These are phyloP conservation scores for Gandaritis pyraliata DNA, from an alignment of 2,888 invertebrate species.

Conservation along the genomic window DNA sequence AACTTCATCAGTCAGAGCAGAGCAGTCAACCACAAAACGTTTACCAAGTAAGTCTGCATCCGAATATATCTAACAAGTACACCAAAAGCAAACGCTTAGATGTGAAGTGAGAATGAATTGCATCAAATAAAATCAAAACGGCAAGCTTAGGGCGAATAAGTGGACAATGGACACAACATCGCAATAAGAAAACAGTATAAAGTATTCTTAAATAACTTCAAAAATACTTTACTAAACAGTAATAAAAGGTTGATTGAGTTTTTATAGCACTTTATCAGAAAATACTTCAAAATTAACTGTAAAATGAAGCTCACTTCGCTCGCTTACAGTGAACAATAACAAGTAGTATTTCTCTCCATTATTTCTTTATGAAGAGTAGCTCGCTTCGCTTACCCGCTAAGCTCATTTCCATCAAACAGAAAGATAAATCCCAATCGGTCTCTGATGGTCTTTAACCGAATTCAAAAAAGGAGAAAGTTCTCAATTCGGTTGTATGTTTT, in stretches of 20 bases:
- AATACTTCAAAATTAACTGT: not conserved
- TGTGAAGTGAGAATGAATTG: conserved; percentile 9
- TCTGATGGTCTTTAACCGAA: too few species aligned
- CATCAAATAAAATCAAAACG: conserved; percentile 16
- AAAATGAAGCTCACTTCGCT: conserved; percentile 7
- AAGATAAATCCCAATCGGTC: too few species aligned
- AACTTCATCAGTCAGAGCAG: not conserved
- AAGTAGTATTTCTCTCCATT: not conserved
- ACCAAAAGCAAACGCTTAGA: conserved; percentile 10
- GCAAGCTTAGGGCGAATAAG: conserved; percentile 22
- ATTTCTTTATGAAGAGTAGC: not conserved
- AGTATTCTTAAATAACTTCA: conserved; percentile 17
- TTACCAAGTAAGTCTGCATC: not conserved
- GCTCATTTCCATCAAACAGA: not conserved
- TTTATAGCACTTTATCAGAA: conserved; percentile 7
- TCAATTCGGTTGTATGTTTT: too few species aligned
- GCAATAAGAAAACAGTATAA: not conserved
- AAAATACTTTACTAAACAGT: conserved; percentile 11
- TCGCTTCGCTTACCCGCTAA: conserved; percentile 1
- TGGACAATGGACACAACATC: conserved; percentile 14
- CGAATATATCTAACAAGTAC: conserved; percentile 1
- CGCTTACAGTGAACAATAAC: not conserved
- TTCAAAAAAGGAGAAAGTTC: too few species aligned
- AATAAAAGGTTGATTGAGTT: conserved; percentile 18
- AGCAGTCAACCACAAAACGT: not conserved